Evolutionary conservation across 2,113 vertebrate genomes (phyloP).

Genomic region (Lamprologus tigripictilis): DNA sequence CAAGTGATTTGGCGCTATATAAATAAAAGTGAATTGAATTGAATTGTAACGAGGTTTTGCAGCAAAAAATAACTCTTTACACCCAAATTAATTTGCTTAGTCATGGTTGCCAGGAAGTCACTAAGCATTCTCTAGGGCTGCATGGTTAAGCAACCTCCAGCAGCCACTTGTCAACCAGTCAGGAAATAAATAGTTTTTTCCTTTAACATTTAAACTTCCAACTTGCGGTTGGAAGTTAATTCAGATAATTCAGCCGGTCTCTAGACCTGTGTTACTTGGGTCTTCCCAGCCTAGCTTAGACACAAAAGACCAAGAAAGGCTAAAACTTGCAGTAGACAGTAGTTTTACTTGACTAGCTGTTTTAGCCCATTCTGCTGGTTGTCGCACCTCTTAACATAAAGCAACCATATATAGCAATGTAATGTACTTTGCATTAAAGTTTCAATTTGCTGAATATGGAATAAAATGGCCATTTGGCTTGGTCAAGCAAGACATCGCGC

Average conservation of each 20-base stretch:
- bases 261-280: not conserved
- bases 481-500: not conserved
- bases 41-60: not conserved
- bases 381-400: no score
- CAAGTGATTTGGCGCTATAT: not conserved
- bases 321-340: not conserved
- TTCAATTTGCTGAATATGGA: not conserved
- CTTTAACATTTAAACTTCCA: not conserved
- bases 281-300: accelerated
- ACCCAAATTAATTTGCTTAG: not conserved
- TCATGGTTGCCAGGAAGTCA: not conserved
- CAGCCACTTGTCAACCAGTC: not conserved
- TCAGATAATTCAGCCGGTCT: not conserved
- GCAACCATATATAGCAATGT: not conserved
- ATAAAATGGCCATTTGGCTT: not conserved
- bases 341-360: not conserved
- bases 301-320: not conserved
- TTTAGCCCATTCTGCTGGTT: not conserved
- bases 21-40: not conserved
- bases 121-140: not conserved
- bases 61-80: not conserved
- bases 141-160: not conserved
- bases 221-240: not conserved
- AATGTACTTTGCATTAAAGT: not conserved
- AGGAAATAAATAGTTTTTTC: not conserved